These are phyloP conservation scores for Loxodonta africana DNA, from an alignment of 2,113 vertebrate genomes.

Conservation along the genomic window DNA sequence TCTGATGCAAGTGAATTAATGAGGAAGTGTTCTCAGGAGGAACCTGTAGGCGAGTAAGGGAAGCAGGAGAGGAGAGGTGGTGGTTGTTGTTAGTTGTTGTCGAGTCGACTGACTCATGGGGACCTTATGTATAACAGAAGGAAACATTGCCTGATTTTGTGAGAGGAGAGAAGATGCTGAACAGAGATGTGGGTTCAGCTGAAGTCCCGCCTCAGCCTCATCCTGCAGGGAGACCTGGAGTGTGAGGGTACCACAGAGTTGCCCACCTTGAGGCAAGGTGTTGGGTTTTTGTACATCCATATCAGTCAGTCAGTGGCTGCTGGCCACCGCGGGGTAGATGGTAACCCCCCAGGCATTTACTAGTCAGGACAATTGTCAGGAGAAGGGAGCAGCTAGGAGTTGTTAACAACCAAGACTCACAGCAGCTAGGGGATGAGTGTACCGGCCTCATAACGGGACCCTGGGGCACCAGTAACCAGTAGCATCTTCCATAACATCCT, in stretches of 20 bases:
- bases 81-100: too few species aligned
- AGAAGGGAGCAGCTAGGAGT: not conserved
- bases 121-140: not conserved
- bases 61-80: not conserved
- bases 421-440: not conserved
- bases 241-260: not conserved
- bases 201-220: not conserved
- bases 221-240: not conserved
- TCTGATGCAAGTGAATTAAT: not conserved
- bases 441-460: not conserved
- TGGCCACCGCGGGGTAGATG: not conserved
- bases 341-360: not conserved
- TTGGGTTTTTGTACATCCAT: not conserved
- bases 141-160: not conserved
- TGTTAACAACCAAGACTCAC: not conserved
- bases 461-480: not conserved
- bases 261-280: not conserved
- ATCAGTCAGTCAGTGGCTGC: not conserved
- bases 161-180: not conserved
- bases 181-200: not conserved
- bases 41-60: not conserved
- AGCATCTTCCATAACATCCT: not conserved
- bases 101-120: not conserved
- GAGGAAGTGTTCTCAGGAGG: not conserved
- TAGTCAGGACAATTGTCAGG: not conserved